These are phyloP conservation scores for Pelobates fuscus DNA, from an alignment of 2,113 vertebrate genomes.

Conservation along the genomic window DNA sequence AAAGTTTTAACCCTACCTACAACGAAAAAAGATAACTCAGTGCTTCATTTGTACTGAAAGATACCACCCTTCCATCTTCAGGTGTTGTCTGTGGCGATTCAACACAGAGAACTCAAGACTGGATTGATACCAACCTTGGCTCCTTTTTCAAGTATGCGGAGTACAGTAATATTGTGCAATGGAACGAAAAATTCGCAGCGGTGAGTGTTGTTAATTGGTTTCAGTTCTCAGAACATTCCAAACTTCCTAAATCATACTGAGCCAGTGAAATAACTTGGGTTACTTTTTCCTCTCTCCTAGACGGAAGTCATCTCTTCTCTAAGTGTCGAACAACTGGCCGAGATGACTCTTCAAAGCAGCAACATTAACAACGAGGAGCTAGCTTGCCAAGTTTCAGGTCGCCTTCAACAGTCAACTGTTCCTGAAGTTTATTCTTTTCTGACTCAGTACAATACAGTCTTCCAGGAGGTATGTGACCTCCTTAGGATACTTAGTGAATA, in stretches of 20 bases:
- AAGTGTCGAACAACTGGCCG: conserved; percentile 51
- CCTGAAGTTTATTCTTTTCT: conserved; percentile 41
- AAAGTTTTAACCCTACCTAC: too few relatives aligned
- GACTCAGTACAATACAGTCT: conserved; percentile 40
- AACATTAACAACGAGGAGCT: conserved; percentile 46
- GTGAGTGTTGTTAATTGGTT: conserved; percentile 36
- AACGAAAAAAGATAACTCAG: too few relatives aligned
- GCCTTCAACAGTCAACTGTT: conserved; percentile 9
- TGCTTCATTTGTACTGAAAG: too few relatives aligned
- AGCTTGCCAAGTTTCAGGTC: conserved; percentile 49
- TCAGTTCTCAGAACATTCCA: neutral
- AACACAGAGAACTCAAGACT: conserved; percentile 23
- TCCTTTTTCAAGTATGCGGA: conserved; percentile 43
- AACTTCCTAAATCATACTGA: neutral
- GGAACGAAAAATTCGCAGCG: conserved; percentile 35
- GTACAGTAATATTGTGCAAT: conserved; percentile 1
- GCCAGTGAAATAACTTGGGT: neutral
- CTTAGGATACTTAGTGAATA: neutral
- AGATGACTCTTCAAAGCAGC: conserved; percentile 30
- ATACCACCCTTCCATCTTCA: conserved; percentile 31
- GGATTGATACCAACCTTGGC: conserved; percentile 50
- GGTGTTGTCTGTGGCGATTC: conserved; percentile 27
- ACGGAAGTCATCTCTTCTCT: conserved; percentile 36
- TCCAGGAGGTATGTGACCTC: conserved; percentile 19
- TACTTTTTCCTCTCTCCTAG: conserved; percentile 41